Conservation (phyloP, 2,113 vertebrate genomes). For the Piaya cayana region DNA sequence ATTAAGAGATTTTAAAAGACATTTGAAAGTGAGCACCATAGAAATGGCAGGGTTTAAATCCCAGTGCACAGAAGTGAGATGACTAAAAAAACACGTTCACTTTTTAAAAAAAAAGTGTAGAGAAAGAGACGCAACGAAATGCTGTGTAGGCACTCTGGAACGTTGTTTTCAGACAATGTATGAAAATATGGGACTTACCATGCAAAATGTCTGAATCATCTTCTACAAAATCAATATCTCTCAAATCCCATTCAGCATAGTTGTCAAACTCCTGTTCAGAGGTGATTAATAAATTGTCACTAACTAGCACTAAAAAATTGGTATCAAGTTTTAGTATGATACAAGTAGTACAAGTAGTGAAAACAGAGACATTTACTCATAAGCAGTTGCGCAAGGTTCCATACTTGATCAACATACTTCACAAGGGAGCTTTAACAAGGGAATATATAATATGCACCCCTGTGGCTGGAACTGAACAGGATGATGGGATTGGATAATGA, state of each 20-base stretch:
- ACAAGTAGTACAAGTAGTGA: neutral
- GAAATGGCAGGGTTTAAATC: neutral
- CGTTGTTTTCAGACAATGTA: neutral
- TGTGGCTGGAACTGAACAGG: neutral
- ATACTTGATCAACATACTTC: neutral
- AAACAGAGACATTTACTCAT: neutral
- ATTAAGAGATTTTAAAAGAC: neutral
- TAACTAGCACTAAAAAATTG: neutral
- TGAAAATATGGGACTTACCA: conserved; percentile 75
- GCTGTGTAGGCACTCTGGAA: neutral
- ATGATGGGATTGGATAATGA: neutral
- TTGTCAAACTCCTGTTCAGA: conserved; percentile 95
- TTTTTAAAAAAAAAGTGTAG: neutral
- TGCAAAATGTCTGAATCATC: conserved; percentile 97
- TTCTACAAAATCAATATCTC: conserved; percentile 99
- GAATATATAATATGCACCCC: neutral
- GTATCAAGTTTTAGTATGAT: neutral
- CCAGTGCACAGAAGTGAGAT: neutral
- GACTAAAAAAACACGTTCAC: neutral
- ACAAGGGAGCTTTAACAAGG: neutral
- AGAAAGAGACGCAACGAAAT: neutral
- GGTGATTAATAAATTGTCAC: neutral
- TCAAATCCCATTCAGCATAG: conserved; percentile 99
- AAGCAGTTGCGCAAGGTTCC: neutral
- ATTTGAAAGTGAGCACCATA: neutral